phyloP scores from a whole-genome alignment of 2,888 invertebrate genomes.

The Marronus borbonicus region DNA sequence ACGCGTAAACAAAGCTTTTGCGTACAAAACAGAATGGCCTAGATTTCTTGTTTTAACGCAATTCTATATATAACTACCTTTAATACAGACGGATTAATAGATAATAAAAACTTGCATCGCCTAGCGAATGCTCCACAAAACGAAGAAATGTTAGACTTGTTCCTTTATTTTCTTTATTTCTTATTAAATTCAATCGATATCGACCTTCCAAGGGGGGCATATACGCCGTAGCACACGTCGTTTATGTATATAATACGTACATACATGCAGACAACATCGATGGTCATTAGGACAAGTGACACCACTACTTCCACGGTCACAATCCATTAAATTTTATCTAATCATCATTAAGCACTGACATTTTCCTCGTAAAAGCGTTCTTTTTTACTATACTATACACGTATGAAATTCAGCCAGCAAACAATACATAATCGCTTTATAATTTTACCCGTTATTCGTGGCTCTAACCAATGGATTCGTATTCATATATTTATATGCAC shows the following conservation, averaged over 20 bases:
- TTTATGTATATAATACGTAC: neutral
- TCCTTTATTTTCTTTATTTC: constrained; percentile 32
- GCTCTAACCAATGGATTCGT: constrained; percentile 35
- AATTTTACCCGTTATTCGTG: constrained; percentile 26
- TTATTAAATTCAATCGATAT: constrained; percentile 42
- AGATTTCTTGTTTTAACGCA: constrained; percentile 47
- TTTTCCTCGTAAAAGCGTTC: constrained; percentile 20
- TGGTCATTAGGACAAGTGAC: constrained; percentile 47
- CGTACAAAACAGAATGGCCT: constrained; percentile 42
- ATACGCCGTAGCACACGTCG: constrained; percentile 2
- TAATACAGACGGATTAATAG: constrained; percentile 47
- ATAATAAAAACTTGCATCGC: constrained; percentile 43
- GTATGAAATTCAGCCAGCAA: neutral
- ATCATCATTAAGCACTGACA: constrained; percentile 48
- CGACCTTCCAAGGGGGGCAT: constrained; percentile 17
- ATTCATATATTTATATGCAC: constrained; percentile 36
- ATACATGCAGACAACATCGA: constrained; percentile 11
- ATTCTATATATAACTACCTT: constrained; percentile 47
- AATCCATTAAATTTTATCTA: constrained; percentile 49
- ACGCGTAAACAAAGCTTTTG: neutral
- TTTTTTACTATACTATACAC: constrained; percentile 15
- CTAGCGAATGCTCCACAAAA: neutral
- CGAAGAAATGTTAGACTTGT: too few species aligned
- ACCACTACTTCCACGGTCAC: constrained; percentile 40
- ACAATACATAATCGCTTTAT: constrained; percentile 31